Evolutionary conservation across 2,797 vertebrate species (phyloP).

Genomic region (Hylomyscus alleni): DNA sequence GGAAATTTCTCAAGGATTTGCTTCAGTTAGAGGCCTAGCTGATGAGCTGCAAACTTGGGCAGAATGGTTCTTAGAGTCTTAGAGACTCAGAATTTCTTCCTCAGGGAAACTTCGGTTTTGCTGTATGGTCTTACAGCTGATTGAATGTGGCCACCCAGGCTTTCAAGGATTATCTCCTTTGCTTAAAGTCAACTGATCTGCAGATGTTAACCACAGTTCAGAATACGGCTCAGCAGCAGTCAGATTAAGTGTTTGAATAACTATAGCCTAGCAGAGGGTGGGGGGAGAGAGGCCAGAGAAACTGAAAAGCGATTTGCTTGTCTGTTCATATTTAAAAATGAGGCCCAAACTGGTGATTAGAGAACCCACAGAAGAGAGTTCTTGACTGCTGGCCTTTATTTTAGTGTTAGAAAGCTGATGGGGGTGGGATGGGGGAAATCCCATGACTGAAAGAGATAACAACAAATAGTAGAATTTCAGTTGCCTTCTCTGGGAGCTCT

Average conservation of each 20-base stretch:
- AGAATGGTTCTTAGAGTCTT: not conserved
- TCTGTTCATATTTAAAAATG: slow-evolving; percentile 39
- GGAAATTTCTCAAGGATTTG: not conserved
- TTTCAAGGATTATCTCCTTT: slow-evolving; percentile 18
- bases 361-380: not conserved
- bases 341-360: not conserved
- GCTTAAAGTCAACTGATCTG: slow-evolving; percentile 23
- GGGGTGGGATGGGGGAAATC: not conserved
- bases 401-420: not conserved
- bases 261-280: not conserved
- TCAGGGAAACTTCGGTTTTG: not conserved
- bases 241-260: slow-evolving; percentile 54
- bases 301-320: slow-evolving; percentile 24
- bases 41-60: not conserved
- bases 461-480: slow-evolving; percentile 13
- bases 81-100: slow-evolving; percentile 4
- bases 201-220: not conserved
- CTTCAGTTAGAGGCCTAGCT: not conserved
- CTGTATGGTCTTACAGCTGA: not conserved
- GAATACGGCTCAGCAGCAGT: not conserved
- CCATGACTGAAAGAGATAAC: not conserved
- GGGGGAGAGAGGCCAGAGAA: not conserved
- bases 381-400: not conserved
- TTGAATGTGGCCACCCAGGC: not conserved
- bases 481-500: not conserved